phyloP scores from a whole-genome alignment of 2,888 invertebrate genomes.

The Erebia epiphron region DNA sequence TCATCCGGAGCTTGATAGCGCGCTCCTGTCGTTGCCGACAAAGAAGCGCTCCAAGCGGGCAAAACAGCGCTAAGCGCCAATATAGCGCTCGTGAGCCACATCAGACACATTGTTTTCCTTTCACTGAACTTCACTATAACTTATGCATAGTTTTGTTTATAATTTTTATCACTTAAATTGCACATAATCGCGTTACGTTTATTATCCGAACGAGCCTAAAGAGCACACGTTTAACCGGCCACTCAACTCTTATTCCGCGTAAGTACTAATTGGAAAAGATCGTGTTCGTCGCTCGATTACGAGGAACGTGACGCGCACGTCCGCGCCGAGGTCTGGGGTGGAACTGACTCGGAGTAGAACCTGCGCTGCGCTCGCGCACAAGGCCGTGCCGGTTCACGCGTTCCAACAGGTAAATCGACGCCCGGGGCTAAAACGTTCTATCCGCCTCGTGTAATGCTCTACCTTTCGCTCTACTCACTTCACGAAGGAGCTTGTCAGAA shows the following conservation, averaged over 20 bases:
- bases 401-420: constrained; percentile 83
- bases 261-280: constrained; percentile 80
- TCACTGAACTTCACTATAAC: constrained; percentile 68
- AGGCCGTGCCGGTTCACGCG: constrained; percentile 84
- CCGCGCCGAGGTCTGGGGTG: constrained; percentile 77
- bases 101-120: constrained; percentile 66
- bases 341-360: constrained; percentile 77
- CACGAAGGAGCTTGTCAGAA: constrained; percentile 73
- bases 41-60: constrained; percentile 72
- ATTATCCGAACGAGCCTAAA: constrained; percentile 61
- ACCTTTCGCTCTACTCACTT: constrained; percentile 61
- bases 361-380: constrained; percentile 83
- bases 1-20: constrained; percentile 92
- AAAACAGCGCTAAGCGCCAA: constrained; percentile 71
- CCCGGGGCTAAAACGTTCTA: constrained; percentile 62
- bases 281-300: constrained; percentile 62
- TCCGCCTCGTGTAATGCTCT: constrained; percentile 59
- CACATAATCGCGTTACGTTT: constrained; percentile 63
- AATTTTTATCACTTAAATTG: constrained; percentile 66
- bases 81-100: constrained; percentile 67
- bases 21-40: constrained; percentile 78
- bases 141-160: constrained; percentile 73
- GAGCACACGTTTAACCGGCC: constrained; percentile 73
- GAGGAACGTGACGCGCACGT: constrained; percentile 67
- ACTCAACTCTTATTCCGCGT: constrained; percentile 81